Base-by-base conservation (phyloP, 2,113 vertebrate species). In the Eclectus roratus region DNA sequence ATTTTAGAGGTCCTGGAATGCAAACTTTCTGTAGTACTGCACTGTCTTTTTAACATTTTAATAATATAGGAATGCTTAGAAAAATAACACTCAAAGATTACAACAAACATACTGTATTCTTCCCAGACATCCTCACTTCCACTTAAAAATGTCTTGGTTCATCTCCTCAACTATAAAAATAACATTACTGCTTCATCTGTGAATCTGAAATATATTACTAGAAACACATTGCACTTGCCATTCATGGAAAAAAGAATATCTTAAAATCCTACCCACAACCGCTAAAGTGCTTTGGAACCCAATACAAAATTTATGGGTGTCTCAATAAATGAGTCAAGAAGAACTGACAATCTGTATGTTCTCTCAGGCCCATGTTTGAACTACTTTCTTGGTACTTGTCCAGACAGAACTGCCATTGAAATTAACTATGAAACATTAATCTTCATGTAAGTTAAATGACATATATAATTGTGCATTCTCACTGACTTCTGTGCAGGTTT, bases 151-250 rank as follows among this genome's bases (percentile, higher is more conserved):
- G 13, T 49, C 78, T 94, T 86, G 39, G 53, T 80, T 91, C 47
- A 63, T 91, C 78, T 94, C 19, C 55, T 92, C 86, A 87, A 6
- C 68, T 63, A 85, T 70, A 93, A 95, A 89, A 90, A 91, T 58
- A 94, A 82, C 49, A 66, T 19, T 79, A 71, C 6, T 89, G 17
- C 41, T 66, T 15, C 58, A 43, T 43, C 74, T 88, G 37, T 33
- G 63, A 92, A 81, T 65, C 80, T 73, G 89, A 94, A 93, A 72
- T 72, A 65, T 78, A 89, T 84, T 85, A 93, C 82, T 88, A 71
- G 39, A 81, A 96, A 85, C 10, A 46, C 35, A 85, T 70, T 97
- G 88, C 66, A 50, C 10, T 96, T 93, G 37, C 43, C 12, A 17
- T 82, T 78, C 81, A 28, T n/a, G 35, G 11, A 87, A 83, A 82